A percentile compares a stretch with the other conserved stretches of the same genome.
Conservation (phyloP, 2,797 vertebrate species). For the Eleutherodactylus coqui region DNA sequence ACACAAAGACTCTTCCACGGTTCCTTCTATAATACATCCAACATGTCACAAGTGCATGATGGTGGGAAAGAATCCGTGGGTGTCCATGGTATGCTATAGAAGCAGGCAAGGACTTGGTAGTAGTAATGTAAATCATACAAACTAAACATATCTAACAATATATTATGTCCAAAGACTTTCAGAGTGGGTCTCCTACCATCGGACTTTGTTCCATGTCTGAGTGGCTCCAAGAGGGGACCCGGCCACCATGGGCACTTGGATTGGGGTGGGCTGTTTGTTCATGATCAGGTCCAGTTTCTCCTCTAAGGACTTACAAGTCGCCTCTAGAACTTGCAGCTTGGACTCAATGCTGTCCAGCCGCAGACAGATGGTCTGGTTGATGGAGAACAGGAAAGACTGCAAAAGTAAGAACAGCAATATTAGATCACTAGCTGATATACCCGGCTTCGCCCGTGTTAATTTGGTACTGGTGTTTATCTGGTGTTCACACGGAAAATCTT, state of each 20-base stretch:
- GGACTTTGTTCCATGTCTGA: slow-evolving; percentile 98
- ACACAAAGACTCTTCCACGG: neutral
- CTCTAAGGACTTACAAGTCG: slow-evolving; percentile 90
- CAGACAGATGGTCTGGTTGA: slow-evolving; percentile 91
- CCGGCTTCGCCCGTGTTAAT: too few relatives aligned
- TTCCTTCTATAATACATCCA: neutral
- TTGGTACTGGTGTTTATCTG: too few relatives aligned
- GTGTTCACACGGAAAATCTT: too few relatives aligned
- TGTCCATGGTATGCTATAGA: neutral
- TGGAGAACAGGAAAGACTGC: slow-evolving; percentile 90
- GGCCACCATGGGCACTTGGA: slow-evolving; percentile 98
- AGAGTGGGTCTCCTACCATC: slow-evolving; percentile 82
- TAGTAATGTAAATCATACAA: neutral
- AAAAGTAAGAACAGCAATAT: slow-evolving; percentile 34
- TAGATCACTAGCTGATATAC: neutral
- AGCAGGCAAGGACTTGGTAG: neutral
- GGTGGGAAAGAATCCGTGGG: neutral
- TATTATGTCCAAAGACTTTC: neutral
- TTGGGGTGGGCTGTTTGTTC: slow-evolving; percentile 90
- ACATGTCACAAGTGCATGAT: neutral
- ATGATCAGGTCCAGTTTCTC: slow-evolving; percentile 92
- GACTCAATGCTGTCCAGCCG: slow-evolving; percentile 93
- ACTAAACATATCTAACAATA: neutral
- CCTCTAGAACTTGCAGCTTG: slow-evolving; percentile 92
- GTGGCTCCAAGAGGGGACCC: slow-evolving; percentile 97